Evolutionary conservation across 2,888 invertebrate species (phyloP), one percentile per base, ranked within the genome.

Genomic region (Rhabditophanes sp.): DNA sequence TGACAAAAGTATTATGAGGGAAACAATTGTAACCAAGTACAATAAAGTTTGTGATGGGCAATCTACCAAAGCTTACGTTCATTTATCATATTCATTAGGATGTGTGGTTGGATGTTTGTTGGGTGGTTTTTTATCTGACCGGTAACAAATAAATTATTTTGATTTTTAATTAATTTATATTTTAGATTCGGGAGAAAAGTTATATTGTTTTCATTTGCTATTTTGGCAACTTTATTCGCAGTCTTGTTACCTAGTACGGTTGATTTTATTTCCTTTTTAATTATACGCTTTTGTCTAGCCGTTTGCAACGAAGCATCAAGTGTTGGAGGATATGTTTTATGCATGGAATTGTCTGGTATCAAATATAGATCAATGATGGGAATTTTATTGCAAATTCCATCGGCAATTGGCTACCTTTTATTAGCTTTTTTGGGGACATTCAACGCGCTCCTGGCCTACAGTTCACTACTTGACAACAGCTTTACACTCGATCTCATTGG

Each of bases 341-440:
- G 64, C 35, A 64, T 64, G 64, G 64, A 65, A 40, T 46, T 57
- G 24, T 17, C 23, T 9, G 39, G 46, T 30, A 48, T 49, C n/a
- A 54, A 56, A 25, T 64, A 64, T 33, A 46, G 64, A n/a, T 54
- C 64, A 4, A 51, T 65, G 15, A 61, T 64, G n/a, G 64, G 64
- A 3, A 52, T 53, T 8, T 38, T 64, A 16, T 41, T 64, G 20
- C 64, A 64, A 38, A 59, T 59, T 6, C 64, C 64, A 2, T 64
- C 64, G 64, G 64, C 64, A 1, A 48, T 53, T 25, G 64, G 64
- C 3, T 64, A 64, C 41, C 58, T 63, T 1, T 50, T 64, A 12
- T 37, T 64, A 11, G 64, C 64, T 1, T 37, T 58, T 15, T n/a
- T n/a, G n/a, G n/a, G n/a, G n/a, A n/a, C n/a, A n/a, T n/a, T n/a